Evolutionary conservation across 2,888 invertebrate genomes (phyloP).

Genomic region (Lycocerus yunnanus): DNA sequence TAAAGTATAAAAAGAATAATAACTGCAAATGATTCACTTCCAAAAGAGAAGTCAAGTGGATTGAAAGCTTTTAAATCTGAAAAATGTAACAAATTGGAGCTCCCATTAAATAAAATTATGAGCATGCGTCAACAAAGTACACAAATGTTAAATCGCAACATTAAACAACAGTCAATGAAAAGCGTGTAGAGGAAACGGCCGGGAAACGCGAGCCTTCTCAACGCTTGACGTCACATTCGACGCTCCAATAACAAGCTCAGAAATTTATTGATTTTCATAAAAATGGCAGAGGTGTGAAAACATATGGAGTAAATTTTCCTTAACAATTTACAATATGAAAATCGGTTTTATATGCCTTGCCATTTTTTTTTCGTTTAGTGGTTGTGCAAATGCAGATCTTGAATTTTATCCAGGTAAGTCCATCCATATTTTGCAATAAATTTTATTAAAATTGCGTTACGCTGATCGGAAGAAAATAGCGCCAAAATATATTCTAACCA

Average conservation of each 20-base stretch:
- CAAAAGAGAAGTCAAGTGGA: background rate
- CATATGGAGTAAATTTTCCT: slow-evolving; percentile 52
- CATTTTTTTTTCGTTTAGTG: slow-evolving; percentile 48
- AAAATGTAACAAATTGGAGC: background rate
- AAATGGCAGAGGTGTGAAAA: slow-evolving; percentile 52
- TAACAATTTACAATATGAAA: slow-evolving; percentile 48
- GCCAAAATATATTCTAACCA: background rate
- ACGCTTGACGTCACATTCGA: slow-evolving; percentile 43
- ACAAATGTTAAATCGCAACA: slow-evolving; percentile 30
- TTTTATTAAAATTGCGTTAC: background rate
- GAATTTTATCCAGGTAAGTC: slow-evolving; percentile 51
- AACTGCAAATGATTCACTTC: background rate
- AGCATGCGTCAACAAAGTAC: background rate
- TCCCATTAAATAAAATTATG: background rate
- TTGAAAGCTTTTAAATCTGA: background rate
- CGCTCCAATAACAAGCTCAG: slow-evolving; percentile 48
- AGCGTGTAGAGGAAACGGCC: slow-evolving; percentile 25
- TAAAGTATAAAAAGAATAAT: background rate
- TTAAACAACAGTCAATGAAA: slow-evolving; percentile 37
- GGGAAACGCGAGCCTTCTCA: slow-evolving; percentile 32
- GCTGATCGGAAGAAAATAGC: background rate
- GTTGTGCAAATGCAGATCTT: slow-evolving; percentile 46
- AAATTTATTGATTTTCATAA: slow-evolving; percentile 50
- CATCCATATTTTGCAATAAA: background rate
- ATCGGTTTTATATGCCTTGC: slow-evolving; percentile 46